A percentile compares a stretch with the other conserved stretches of the same genome.
phyloP scores from a whole-genome alignment of 2,888 invertebrate species.

The Amphimallon solstitiale region DNA sequence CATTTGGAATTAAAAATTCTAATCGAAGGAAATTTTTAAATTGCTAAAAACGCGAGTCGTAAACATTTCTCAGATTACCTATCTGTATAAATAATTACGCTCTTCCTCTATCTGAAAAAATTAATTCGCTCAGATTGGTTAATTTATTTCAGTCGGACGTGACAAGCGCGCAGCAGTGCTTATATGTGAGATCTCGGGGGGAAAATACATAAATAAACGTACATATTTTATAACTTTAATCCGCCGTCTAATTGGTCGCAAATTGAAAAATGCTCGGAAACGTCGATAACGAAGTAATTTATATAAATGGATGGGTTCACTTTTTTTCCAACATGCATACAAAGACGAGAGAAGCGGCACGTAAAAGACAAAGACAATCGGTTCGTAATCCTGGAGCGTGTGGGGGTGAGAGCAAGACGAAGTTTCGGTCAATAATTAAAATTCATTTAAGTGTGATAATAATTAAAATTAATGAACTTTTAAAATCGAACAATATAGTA shows the following conservation, averaged over 20 bases:
- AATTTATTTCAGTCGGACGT: constrained; percentile 17
- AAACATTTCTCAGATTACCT: too few species aligned
- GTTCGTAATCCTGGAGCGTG: too few species aligned
- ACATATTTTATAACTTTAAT: constrained; percentile 14
- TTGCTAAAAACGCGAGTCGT: too few species aligned
- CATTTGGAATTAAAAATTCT: too few species aligned
- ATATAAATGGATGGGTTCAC: constrained; percentile 11
- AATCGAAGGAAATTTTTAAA: too few species aligned
- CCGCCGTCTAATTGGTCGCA: constrained; percentile 31
- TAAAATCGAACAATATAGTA: constrained; percentile 36
- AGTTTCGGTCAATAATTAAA: constrained; percentile 17
- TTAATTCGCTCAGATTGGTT: too few species aligned
- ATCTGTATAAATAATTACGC: too few species aligned
- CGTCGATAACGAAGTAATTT: constrained; percentile 28
- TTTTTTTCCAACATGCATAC: too few species aligned
- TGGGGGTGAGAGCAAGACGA: background rate
- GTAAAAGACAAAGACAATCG: too few species aligned
- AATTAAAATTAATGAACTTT: constrained; percentile 37
- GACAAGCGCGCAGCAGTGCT: background rate
- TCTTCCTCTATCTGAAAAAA: too few species aligned
- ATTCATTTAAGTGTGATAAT: constrained; percentile 36
- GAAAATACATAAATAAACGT: constrained; percentile 25
- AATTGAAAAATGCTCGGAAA: constrained; percentile 34
- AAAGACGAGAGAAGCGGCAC: too few species aligned
- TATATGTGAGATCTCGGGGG: too few species aligned